phyloP scores from a whole-genome alignment of 2,888 invertebrate species.

The Lithophane ornitopus region DNA sequence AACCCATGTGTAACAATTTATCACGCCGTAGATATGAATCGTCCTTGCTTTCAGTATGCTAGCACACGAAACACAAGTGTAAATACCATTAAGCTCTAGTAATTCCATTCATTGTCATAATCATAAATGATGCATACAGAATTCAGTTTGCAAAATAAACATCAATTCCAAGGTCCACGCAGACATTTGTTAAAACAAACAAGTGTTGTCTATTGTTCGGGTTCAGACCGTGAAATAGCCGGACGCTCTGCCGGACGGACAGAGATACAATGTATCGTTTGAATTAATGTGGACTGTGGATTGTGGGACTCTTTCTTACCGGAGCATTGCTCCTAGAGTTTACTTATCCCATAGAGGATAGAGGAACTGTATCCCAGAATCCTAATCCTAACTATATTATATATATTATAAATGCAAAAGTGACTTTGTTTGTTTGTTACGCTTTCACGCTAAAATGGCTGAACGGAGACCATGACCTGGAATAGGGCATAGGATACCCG shows the following conservation, averaged over 20 bases:
- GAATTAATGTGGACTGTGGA: slow-evolving; percentile 48
- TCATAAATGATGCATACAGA: slow-evolving; percentile 46
- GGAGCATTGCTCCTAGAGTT: not conserved
- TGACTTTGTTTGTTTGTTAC: too few relatives aligned
- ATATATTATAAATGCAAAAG: too few relatives aligned
- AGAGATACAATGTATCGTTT: slow-evolving; percentile 62
- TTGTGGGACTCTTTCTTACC: not conserved
- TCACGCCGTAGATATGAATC: not conserved
- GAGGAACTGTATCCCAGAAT: not conserved
- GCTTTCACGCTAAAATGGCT: too few relatives aligned
- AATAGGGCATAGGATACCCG: too few relatives aligned
- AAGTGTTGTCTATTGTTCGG: slow-evolving; percentile 58
- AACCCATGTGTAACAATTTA: not conserved
- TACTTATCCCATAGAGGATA: not conserved
- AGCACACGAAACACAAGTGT: not conserved
- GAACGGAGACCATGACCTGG: too few relatives aligned
- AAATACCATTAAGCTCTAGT: slow-evolving; percentile 22
- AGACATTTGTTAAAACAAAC: slow-evolving; percentile 48
- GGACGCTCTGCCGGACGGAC: slow-evolving; percentile 51
- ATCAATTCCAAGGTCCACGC: slow-evolving; percentile 47
- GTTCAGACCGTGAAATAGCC: slow-evolving; percentile 62
- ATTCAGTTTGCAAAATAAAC: slow-evolving; percentile 45
- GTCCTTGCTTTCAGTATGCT: not conserved
- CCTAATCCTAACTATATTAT: too few relatives aligned
- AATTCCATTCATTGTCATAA: slow-evolving; percentile 38